Evolutionary conservation across 2,888 invertebrate species (phyloP).

Genomic region (Drosophila dives): DNA sequence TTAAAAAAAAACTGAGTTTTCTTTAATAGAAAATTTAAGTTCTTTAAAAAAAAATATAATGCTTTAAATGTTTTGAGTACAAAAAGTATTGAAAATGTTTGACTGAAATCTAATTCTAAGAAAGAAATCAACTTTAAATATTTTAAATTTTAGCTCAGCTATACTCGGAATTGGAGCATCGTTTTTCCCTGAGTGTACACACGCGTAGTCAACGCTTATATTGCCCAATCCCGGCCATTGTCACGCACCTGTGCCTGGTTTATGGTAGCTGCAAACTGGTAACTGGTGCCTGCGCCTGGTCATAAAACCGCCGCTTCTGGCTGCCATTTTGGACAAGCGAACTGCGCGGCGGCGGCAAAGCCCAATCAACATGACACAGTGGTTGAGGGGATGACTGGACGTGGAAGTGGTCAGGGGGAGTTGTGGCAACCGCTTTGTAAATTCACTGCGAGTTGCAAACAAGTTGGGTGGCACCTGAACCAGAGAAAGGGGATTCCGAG

Average conservation of each 20-base stretch:
- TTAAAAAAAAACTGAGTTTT: not conserved
- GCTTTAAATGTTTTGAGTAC: not conserved
- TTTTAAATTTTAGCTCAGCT: not conserved
- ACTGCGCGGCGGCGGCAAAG: slow-evolving; percentile 14
- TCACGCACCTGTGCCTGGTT: slow-evolving; percentile 52
- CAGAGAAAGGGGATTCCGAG: not conserved
- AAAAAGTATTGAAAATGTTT: not conserved
- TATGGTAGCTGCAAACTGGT: slow-evolving; percentile 2
- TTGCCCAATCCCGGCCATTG: slow-evolving; percentile 50
- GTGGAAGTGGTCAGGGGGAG: not conserved
- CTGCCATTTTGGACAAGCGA: slow-evolving; percentile 39
- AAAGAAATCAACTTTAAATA: not conserved
- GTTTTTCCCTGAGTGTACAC: not conserved
- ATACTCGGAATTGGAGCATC: not conserved
- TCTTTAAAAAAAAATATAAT: not conserved
- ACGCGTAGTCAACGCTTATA: slow-evolving; percentile 29
- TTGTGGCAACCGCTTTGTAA: slow-evolving; percentile 35
- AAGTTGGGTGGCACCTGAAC: slow-evolving; percentile 14
- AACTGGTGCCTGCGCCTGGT: slow-evolving; percentile 14
- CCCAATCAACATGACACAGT: slow-evolving; percentile 30
- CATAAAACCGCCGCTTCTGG: slow-evolving; percentile 47
- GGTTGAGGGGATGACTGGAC: not conserved
- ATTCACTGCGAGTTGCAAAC: slow-evolving; percentile 44
- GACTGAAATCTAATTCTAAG: no score
- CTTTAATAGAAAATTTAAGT: not conserved